Evolutionary conservation across 2,888 invertebrate genomes (phyloP).

Genomic region (Endomychus coccineus): DNA sequence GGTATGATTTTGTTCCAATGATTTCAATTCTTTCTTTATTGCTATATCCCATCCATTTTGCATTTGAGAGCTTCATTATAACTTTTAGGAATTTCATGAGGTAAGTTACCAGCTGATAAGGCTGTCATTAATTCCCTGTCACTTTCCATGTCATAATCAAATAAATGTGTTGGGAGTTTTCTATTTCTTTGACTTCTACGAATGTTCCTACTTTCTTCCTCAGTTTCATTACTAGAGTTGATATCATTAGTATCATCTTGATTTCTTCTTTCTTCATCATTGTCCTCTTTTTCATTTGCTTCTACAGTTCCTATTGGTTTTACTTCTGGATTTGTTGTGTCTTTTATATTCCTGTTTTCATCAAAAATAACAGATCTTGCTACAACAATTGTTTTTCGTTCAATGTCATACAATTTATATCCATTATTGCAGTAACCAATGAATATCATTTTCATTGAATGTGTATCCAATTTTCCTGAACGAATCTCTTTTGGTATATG

Average conservation of each 20-base stretch:
- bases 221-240: too few relatives aligned
- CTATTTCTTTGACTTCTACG: background rate
- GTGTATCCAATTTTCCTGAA: constrained; percentile 3
- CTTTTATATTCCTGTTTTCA: background rate
- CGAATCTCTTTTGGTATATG: constrained; percentile 4
- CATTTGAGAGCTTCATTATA: constrained; percentile 15
- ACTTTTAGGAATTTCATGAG: constrained; percentile 17
- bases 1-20: constrained; percentile 20
- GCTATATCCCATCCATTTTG: constrained; percentile 18
- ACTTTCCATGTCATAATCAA: constrained; percentile 14
- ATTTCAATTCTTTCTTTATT: constrained; percentile 18
- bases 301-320: constrained; percentile 1
- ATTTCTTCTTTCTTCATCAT: background rate
- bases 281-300: constrained; percentile 1
- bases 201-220: background rate
- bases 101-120: constrained; percentile 14
- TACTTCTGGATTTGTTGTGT: background rate
- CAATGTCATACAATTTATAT: constrained; percentile 1
- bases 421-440: constrained; percentile 13
- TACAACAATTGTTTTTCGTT: background rate
- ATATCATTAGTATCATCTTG: background rate
- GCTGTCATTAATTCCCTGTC: constrained; percentile 8
- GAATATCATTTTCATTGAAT: constrained; percentile 5
- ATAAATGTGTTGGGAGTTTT: constrained; percentile 10
- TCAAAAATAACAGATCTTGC: constrained; percentile 4